These are phyloP conservation scores for Branchinecta sandiegonensis DNA, from an alignment of 2,888 invertebrate genomes.

Conservation along the genomic window DNA sequence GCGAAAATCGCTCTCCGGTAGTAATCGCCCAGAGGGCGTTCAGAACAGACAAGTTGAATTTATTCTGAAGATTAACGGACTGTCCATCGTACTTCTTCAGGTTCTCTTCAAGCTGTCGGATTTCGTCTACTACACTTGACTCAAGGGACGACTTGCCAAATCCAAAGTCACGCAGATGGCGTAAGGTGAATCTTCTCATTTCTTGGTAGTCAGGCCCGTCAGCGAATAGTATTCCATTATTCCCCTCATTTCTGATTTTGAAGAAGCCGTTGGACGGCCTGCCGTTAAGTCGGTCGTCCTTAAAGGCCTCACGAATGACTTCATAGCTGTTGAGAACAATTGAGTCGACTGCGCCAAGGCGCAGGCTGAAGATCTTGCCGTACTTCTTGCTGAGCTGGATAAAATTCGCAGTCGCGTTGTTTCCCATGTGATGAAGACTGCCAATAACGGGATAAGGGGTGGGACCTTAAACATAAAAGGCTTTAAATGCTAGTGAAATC, in stretches of 20 bases:
- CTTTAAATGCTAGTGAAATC: neutral
- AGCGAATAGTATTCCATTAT: conserved; percentile 26
- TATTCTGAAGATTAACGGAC: conserved; percentile 13
- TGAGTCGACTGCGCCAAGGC: conserved; percentile 24
- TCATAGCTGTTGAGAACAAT: conserved; percentile 27
- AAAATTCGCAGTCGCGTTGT: conserved; percentile 18
- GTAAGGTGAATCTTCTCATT: conserved; percentile 25
- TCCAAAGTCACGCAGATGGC: conserved; percentile 26
- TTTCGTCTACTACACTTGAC: conserved; percentile 19
- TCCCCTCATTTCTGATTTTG: conserved; percentile 24
- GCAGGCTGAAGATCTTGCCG: conserved; percentile 24
- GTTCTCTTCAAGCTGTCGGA: conserved; percentile 25
- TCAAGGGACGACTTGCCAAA: conserved; percentile 23
- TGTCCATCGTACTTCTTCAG: conserved; percentile 11
- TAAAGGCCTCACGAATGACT: conserved; percentile 26
- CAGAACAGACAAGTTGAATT: conserved; percentile 13
- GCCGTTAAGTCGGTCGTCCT: conserved; percentile 25
- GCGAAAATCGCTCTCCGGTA: conserved; percentile 26
- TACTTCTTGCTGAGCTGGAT: conserved; percentile 24
- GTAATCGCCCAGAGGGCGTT: conserved; percentile 21
- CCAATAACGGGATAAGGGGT: neutral
- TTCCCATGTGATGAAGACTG: neutral
- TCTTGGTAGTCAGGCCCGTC: conserved; percentile 24
- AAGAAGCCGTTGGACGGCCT: conserved; percentile 24
- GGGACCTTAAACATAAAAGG: neutral